Evolutionary conservation across 2,888 invertebrate genomes (phyloP).

Genomic region (Psylliodes chrysocephalus): DNA sequence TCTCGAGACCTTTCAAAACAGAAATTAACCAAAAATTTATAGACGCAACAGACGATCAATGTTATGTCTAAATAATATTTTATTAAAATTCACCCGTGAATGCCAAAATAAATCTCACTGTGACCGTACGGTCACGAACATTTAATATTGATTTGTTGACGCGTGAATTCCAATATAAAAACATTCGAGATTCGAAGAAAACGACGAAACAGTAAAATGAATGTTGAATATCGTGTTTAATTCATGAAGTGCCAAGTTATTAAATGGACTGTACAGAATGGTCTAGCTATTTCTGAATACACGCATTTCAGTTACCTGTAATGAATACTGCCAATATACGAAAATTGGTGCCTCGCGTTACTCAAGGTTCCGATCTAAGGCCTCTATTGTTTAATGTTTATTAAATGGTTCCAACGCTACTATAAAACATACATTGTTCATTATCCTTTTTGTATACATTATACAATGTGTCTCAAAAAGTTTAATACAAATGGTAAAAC

Average conservation of each 20-base stretch:
- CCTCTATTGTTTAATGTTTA: too few relatives aligned
- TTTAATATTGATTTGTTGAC: constrained; percentile 16
- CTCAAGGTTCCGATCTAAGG: too few relatives aligned
- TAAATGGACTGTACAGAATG: too few relatives aligned
- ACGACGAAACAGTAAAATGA: not conserved
- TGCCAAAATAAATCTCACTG: constrained; percentile 26
- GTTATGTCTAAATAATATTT: constrained; percentile 38
- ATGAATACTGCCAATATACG: too few relatives aligned
- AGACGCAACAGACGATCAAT: constrained; percentile 25
- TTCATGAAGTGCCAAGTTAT: not conserved
- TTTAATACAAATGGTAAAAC: too few relatives aligned
- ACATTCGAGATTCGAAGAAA: not conserved
- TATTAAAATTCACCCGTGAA: constrained; percentile 22
- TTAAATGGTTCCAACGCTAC: too few relatives aligned
- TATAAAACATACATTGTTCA: too few relatives aligned
- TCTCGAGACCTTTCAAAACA: constrained; percentile 29
- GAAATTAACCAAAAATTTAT: constrained; percentile 35
- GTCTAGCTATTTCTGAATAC: too few relatives aligned
- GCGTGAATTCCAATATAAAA: constrained; percentile 4
- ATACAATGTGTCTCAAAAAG: too few relatives aligned
- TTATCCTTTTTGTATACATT: too few relatives aligned
- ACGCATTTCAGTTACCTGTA: too few relatives aligned
- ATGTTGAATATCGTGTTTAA: not conserved
- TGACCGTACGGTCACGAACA: constrained; percentile 23
- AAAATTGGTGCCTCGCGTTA: too few relatives aligned